Percentiles rank a stretch among this genome's conserved stretches.
These are phyloP conservation scores for Xanthia togata DNA, from an alignment of 2,888 invertebrate species.

Conservation along the genomic window DNA sequence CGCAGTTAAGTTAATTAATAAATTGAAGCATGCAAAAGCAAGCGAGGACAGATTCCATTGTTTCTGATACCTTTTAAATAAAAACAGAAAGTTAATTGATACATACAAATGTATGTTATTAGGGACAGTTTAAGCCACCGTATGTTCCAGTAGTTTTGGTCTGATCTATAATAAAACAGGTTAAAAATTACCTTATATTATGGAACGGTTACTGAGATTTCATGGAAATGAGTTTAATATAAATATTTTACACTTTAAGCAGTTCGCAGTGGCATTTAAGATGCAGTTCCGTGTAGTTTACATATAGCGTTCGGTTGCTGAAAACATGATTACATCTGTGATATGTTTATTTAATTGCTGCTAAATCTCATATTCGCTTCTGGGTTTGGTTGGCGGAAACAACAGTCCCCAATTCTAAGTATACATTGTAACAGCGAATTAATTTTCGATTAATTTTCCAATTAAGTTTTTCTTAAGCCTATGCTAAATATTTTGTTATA, in stretches of 20 bases:
- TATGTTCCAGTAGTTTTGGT: slow-evolving; percentile 11
- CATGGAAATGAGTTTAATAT: slow-evolving; percentile 16
- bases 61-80: slow-evolving; percentile 4
- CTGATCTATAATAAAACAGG: slow-evolving; percentile 23
- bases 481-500: too few relatives aligned
- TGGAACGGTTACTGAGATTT: slow-evolving; percentile 21
- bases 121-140: neutral
- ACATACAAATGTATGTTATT: neutral
- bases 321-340: neutral
- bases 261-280: neutral
- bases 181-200: slow-evolving; percentile 7
- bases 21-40: slow-evolving; percentile 43
- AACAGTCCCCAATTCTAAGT: neutral
- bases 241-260: neutral
- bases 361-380: neutral
- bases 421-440: too few relatives aligned
- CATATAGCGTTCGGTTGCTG: neutral
- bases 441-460: too few relatives aligned
- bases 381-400: neutral
- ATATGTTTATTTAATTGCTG: neutral
- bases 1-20: slow-evolving; percentile 37
- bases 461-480: too few relatives aligned
- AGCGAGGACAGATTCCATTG: slow-evolving; percentile 46
- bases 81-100: neutral
- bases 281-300: slow-evolving; percentile 28